Base-by-base conservation (phyloP, 2,888 invertebrate species). In the Portevinia maculata region DNA sequence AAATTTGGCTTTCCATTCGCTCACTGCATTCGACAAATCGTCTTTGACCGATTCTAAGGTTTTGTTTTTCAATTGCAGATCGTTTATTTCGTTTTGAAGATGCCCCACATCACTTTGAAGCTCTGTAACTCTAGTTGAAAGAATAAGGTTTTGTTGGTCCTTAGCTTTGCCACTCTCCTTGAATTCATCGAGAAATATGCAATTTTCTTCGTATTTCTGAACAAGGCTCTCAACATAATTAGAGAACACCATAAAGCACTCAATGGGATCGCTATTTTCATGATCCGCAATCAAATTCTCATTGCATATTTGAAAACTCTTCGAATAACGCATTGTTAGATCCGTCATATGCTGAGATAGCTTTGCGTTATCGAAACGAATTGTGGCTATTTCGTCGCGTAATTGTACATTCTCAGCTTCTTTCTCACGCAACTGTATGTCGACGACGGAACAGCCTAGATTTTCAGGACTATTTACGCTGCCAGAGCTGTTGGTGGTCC, bases 361-460 rank as follows among this genome's bases (percentile, higher is more conserved):
- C 39, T 85, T 86, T 46, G 60, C 65, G 64, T 87, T 85, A 46
- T 86, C 86, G 0, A 57, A 62, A 17, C 85, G 86, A 44, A 85
- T 46, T n/a, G 41, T 39, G 9, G 79, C 55, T 2, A 89, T 81
- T 57, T 87, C 83, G 19, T 86, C 84, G 1, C 86, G 85, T 28
- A 88, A 32, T 8, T 83, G 53, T 2, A 76, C 30, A 70, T 90
- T 90, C 86, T 91, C 90, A n/a, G 75, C 78, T 70, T 90, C 88
- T 60, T 89, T 89, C 71, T 91, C 91, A 1, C 89, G 88, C 30
- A 91, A 59, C 32, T 90, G 89, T 0, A 90, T 85, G 79, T 91
- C 91, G n/a, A 91, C 84, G 1, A 91, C 90, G 0, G 89, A 88
- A 24, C 84, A 85, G 0, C 87, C 91, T 2, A 91, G 79, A 85